Conservation (phyloP, 2,797 vertebrate genomes). For the Neomorphus geoffroyi region DNA sequence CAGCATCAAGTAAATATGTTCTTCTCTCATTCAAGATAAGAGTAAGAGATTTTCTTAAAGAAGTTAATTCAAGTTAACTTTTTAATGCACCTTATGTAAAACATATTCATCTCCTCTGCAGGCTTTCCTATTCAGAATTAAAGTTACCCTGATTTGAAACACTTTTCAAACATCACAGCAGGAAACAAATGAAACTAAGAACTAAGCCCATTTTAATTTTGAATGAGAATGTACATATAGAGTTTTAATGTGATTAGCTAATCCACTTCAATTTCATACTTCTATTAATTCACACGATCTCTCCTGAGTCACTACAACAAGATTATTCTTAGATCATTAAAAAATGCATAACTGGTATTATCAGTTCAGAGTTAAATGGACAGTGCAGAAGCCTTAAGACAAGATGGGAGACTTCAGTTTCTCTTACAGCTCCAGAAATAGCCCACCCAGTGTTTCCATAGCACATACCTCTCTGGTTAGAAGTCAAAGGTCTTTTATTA, state of each 20-base stretch:
- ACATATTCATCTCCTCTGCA: not conserved
- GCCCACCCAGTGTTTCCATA: not conserved
- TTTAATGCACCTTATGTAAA: not conserved
- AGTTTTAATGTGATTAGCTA: not conserved
- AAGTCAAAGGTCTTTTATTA: not conserved
- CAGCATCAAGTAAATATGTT: not conserved
- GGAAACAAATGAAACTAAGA: conserved; percentile 13
- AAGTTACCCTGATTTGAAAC: not conserved
- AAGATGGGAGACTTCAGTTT: not conserved
- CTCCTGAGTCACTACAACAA: not conserved
- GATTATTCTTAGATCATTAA: not conserved
- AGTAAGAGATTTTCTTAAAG: not conserved
- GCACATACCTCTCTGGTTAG: not conserved
- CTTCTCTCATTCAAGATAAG: not conserved
- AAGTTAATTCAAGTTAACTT: not conserved
- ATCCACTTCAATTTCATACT: not conserved
- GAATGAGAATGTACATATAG: not conserved
- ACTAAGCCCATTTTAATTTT: conserved; percentile 1
- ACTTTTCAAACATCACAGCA: not conserved
- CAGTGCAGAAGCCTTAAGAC: not conserved
- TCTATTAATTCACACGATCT: not conserved
- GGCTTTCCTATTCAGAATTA: not conserved
- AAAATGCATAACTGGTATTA: not conserved
- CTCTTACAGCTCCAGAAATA: not conserved
- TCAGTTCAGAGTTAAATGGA: not conserved